A percentile compares a stretch with the other conserved stretches of the same genome.
phyloP scores from a whole-genome alignment of 2,797 vertebrate genomes.

The Sebastes itinus region DNA sequence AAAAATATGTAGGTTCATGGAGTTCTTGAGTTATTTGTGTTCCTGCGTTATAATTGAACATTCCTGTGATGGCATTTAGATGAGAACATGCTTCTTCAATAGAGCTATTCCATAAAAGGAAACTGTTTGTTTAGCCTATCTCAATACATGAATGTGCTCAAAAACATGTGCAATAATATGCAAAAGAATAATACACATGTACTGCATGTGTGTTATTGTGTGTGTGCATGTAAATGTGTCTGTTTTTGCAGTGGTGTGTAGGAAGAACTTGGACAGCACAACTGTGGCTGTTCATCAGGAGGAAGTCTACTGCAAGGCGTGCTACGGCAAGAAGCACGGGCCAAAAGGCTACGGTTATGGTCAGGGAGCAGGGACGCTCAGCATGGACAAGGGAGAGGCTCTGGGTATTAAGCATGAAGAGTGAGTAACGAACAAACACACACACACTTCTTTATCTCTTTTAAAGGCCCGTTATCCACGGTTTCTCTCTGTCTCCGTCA shows the following conservation, averaged over 20 bases:
- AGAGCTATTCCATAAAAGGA: constrained; percentile 56
- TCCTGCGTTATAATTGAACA: constrained; percentile 38
- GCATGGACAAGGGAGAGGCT: constrained; percentile 90
- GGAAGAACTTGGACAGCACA: constrained; percentile 96
- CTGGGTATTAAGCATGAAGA: constrained; percentile 89
- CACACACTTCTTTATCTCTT: not conserved
- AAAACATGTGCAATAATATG: constrained; percentile 19
- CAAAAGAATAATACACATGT: constrained; percentile 18
- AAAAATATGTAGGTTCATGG: constrained; percentile 10
- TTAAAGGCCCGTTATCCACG: not conserved
- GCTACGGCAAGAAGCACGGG: constrained; percentile 95
- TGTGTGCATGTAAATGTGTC: not conserved
- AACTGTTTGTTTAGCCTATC: not conserved
- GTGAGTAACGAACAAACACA: constrained; percentile 79
- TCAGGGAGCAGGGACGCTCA: constrained; percentile 92
- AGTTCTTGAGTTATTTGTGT: constrained; percentile 39
- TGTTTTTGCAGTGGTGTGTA: constrained; percentile 87
- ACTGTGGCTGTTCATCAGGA: constrained; percentile 91
- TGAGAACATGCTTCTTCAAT: constrained; percentile 40
- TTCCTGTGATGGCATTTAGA: constrained; percentile 60
- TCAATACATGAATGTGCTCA: constrained; percentile 18
- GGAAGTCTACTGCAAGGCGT: constrained; percentile 96
- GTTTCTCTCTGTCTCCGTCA: constrained; percentile 44
- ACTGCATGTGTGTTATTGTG: not conserved
- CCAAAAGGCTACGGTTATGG: constrained; percentile 97